Conservation (phyloP, 2,888 invertebrate species). For the Cryptocheilus praepositus region DNA sequence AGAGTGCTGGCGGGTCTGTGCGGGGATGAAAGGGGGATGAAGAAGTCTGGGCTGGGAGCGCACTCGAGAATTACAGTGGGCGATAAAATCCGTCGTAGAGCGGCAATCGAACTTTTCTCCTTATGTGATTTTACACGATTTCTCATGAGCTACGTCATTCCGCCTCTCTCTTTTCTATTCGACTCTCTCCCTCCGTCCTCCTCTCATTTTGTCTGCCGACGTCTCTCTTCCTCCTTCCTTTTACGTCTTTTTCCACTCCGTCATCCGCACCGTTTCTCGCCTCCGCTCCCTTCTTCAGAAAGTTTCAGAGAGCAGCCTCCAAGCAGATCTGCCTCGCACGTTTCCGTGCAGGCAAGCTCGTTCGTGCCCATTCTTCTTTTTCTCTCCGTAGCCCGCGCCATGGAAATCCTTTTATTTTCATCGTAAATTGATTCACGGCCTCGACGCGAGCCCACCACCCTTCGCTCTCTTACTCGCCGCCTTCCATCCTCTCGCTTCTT, state of each 20-base stretch:
- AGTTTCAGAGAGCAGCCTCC: background rate
- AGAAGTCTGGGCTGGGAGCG: slow-evolving; percentile 1
- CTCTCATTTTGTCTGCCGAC: slow-evolving; percentile 7
- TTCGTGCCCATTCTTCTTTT: slow-evolving; percentile 28
- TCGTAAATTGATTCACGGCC: slow-evolving; percentile 50
- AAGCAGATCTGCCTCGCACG: slow-evolving; percentile 3
- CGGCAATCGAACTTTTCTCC: slow-evolving; percentile 34
- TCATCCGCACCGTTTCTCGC: slow-evolving; percentile 1
- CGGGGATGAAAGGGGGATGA: background rate
- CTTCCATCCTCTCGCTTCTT: background rate
- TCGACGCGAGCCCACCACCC: slow-evolving; percentile 12
- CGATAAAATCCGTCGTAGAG: slow-evolving; percentile 20
- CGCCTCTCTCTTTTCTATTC: background rate
- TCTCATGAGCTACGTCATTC: slow-evolving; percentile 13
- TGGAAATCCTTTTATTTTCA: slow-evolving; percentile 43
- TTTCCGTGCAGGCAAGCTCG: slow-evolving; percentile 6
- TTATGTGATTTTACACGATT: slow-evolving; percentile 33
- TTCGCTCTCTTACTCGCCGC: slow-evolving; percentile 2
- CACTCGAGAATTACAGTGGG: slow-evolving; percentile 16
- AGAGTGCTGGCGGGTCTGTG: too few relatives aligned
- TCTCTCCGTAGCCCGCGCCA: slow-evolving; percentile 10
- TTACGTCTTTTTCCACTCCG: background rate
- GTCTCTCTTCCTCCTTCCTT: slow-evolving; percentile 6
- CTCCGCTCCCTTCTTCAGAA: background rate
- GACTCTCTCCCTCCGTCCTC: background rate